A percentile compares a stretch with the other conserved stretches of the same genome.
Conservation (phyloP, 2,113 vertebrate genomes). For the Amphiprion percula region DNA sequence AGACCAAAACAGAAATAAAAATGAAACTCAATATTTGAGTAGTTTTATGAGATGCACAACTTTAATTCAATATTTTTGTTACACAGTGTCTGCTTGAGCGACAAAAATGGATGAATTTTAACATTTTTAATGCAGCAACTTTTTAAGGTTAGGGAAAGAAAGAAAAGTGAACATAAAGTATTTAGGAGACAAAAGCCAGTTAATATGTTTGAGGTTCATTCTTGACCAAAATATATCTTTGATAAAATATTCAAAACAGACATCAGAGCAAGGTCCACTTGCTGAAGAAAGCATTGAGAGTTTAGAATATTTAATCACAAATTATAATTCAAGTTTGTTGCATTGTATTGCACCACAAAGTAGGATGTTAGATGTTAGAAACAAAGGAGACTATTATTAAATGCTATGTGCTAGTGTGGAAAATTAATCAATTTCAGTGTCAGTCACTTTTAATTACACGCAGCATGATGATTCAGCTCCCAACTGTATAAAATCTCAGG, state of each 20-base stretch:
- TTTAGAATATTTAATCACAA: not conserved
- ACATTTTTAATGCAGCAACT: too few species aligned
- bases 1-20: too few species aligned
- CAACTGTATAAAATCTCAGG: constrained; percentile 48
- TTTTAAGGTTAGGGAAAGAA: too few species aligned
- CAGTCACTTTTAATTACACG: constrained; percentile 24
- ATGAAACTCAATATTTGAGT: not conserved
- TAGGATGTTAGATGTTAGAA: not conserved
- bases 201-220: too few species aligned
- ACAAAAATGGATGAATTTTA: not conserved
- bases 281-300: not conserved
- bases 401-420: not conserved
- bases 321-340: not conserved
- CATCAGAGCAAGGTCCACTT: too few species aligned
- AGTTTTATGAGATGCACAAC: not conserved
- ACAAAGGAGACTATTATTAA: not conserved
- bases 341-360: not conserved
- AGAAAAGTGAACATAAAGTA: too few species aligned
- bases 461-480: constrained; percentile 29
- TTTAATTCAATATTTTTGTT: not conserved
- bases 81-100: not conserved
- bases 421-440: constrained; percentile 19
- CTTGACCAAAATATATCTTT: too few species aligned
- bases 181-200: too few species aligned
- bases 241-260: too few species aligned